Evolutionary conservation across 2,113 vertebrate genomes (phyloP).

Genomic region (Solea senegalensis): DNA sequence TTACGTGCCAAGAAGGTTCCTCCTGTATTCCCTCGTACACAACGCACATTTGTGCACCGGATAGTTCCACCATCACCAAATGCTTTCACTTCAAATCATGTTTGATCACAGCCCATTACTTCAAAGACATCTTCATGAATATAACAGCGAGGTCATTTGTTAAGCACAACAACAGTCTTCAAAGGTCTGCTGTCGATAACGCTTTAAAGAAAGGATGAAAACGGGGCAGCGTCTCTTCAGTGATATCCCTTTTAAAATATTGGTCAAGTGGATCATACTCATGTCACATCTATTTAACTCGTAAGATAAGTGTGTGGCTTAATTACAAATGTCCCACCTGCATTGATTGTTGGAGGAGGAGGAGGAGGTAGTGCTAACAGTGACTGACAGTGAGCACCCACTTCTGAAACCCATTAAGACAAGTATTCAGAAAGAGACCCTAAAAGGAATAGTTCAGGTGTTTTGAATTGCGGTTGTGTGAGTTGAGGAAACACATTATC

Average conservation of each 20-base stretch:
- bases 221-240: constrained; percentile 18
- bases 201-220: constrained; percentile 10
- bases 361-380: constrained; percentile 38
- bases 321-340: constrained; percentile 61
- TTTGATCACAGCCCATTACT: constrained; percentile 50
- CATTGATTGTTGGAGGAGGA: constrained; percentile 8
- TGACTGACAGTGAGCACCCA: constrained; percentile 57
- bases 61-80: constrained; percentile 10
- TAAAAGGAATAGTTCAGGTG: constrained; percentile 4
- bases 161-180: constrained; percentile 38
- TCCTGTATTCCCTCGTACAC: neutral
- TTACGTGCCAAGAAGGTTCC: constrained; percentile 17
- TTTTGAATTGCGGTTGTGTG: neutral
- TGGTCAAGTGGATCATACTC: constrained; percentile 38
- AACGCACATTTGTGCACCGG: neutral
- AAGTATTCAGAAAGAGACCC: constrained; percentile 37
- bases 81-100: constrained; percentile 28
- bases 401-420: constrained; percentile 63
- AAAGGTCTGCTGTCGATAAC: constrained; percentile 45
- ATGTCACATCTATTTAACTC: constrained; percentile 57
- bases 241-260: constrained; percentile 60
- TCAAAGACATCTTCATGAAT: constrained; percentile 37
- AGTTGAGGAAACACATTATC: neutral
- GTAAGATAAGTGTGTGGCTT: constrained; percentile 58
- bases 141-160: constrained; percentile 51